Percentiles rank a stretch among this genome's conserved stretches.
Conservation (phyloP, 2,888 invertebrate genomes). For the Noctua pronuba region DNA sequence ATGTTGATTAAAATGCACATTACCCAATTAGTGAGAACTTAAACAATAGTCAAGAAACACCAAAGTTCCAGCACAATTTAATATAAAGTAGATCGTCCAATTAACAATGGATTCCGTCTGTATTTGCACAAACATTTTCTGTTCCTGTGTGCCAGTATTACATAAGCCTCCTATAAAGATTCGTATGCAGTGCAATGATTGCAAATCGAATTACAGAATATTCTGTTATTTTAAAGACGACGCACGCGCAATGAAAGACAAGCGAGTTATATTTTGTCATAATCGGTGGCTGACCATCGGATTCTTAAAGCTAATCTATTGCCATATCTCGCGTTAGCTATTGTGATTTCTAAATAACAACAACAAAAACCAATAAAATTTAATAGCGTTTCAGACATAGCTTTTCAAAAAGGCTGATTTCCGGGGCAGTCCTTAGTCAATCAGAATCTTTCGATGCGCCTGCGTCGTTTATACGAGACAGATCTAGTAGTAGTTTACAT, state of each 20-base stretch:
- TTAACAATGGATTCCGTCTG: constrained; percentile 67
- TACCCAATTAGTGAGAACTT: neutral
- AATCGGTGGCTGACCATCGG: neutral
- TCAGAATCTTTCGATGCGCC: neutral
- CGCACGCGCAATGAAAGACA: neutral
- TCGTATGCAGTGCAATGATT: neutral
- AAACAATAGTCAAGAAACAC: constrained; percentile 17
- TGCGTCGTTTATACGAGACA: constrained; percentile 1
- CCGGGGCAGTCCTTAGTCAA: neutral
- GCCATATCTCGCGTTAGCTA: neutral
- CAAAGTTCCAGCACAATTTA: constrained; percentile 45
- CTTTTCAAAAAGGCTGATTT: neutral
- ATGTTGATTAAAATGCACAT: constrained; percentile 5
- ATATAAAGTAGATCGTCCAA: constrained; percentile 65
- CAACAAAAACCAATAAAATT: neutral
- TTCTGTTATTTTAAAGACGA: neutral
- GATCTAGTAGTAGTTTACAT: constrained; percentile 2
- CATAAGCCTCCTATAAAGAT: constrained; percentile 3
- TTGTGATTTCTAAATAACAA: neutral
- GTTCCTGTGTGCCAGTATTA: constrained; percentile 27
- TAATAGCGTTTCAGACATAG: neutral
- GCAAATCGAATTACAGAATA: constrained; percentile 12
- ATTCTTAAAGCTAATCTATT: neutral
- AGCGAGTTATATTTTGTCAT: neutral
- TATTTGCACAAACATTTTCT: constrained; percentile 63